Conservation (phyloP, 2,888 invertebrate genomes). For the Ochropleura plecta region DNA sequence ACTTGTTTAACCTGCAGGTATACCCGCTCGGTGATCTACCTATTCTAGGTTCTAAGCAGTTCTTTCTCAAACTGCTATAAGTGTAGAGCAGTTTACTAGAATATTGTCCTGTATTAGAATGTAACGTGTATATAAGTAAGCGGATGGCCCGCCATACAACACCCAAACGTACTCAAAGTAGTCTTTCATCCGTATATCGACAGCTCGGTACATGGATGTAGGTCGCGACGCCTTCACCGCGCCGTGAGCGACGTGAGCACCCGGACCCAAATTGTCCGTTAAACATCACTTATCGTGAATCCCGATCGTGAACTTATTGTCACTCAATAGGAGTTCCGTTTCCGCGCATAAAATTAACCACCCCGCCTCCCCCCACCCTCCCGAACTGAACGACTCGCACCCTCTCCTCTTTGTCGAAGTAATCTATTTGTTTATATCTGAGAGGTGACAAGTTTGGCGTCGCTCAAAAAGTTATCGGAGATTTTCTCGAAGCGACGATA, state of each 20-base stretch:
- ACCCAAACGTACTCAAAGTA: slow-evolving; percentile 4
- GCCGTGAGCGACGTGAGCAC: not conserved
- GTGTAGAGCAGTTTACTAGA: not conserved
- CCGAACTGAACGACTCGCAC: not conserved
- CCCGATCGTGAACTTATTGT: slow-evolving; percentile 55
- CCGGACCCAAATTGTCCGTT: slow-evolving; percentile 25
- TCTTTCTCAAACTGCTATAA: too few relatives aligned
- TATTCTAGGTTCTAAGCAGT: too few relatives aligned
- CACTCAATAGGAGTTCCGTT: slow-evolving; percentile 50
- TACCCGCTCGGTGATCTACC: too few relatives aligned
- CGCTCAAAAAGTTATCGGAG: slow-evolving; percentile 24
- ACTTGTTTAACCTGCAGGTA: not conserved
- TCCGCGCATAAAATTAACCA: slow-evolving; percentile 58
- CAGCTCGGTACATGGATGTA: not conserved
- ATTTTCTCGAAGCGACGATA: slow-evolving; percentile 11
- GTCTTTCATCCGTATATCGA: not conserved
- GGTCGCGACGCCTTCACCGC: not conserved
- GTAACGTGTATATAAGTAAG: not conserved
- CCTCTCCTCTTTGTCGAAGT: slow-evolving; percentile 8
- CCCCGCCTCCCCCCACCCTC: not conserved
- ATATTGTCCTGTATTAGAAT: not conserved
- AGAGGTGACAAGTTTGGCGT: slow-evolving; percentile 33
- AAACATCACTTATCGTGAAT: slow-evolving; percentile 49
- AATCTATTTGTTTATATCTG: slow-evolving; percentile 29
- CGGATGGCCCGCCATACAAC: not conserved